Base-by-base conservation (phyloP, 2,888 invertebrate species). In the Lasius platythorax region DNA sequence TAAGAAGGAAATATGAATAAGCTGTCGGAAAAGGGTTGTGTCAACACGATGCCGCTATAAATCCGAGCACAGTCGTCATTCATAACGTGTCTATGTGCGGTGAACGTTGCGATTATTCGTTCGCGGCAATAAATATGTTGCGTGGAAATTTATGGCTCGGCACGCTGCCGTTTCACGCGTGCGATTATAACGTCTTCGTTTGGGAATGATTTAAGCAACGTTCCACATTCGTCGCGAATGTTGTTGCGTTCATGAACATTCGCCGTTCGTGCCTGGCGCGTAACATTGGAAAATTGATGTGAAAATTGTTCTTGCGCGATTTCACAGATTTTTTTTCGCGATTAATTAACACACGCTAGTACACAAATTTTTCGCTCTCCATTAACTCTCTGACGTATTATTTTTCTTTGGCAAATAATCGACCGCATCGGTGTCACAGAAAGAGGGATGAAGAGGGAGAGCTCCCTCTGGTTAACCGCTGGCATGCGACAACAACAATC, bases 131-230 rank as follows among this genome's bases (percentile, higher is more conserved):
- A 88, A 89, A 89, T 79, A 67, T 58, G 74, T 73, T 67, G 58
- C 58, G 33, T 33, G 72, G 33, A 73, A 87, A 88, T 88, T 89
- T 88, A 89, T 88, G 61, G 79, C 76, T 53, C 46, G 58, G 11
- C 72, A 58, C 68, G 82, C 75, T 79, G 84, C 75, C 72, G 79
- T 85, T 75, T 85, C 85, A 64, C 72, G 43, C 56, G 64, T 58
- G 61, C 43, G 82, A 88, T 87, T 87, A 73, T 88, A 88, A 88
- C 82, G 84, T 89, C 89, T 88, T 89, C 87, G 81, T 88, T 86
- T 64, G 67, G 30, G 33, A 84, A 85, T 89, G 86, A 88, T 88
- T 89, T 88, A 87, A 85, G 64, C 43, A 66, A 78, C 56, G 46
- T 74, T 81, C 82, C 64, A 68, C 40, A 50, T 67, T 28, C 18